Conservation (phyloP, 2,888 invertebrate species). For the Eutolmus rufibarbis region DNA sequence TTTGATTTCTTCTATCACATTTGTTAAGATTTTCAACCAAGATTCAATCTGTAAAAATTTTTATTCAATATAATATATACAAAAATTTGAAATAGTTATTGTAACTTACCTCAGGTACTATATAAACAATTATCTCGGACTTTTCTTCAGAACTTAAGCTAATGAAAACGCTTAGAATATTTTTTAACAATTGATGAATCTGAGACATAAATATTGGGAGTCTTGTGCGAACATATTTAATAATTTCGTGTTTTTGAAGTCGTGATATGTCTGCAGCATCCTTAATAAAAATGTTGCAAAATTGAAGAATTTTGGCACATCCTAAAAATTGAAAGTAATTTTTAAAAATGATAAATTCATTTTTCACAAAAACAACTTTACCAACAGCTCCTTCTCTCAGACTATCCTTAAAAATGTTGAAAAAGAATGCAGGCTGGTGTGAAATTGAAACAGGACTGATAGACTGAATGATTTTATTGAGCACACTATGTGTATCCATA, state of each 20-base stretch:
- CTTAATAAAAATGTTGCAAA: conserved; percentile 72
- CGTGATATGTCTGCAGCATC: conserved; percentile 69
- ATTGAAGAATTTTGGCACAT: conserved; percentile 66
- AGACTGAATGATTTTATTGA: conserved; percentile 69
- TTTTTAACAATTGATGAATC: conserved; percentile 68
- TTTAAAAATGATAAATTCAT: background rate
- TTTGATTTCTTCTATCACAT: conserved; percentile 68
- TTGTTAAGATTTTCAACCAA: conserved; percentile 68
- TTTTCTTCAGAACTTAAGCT: conserved; percentile 67
- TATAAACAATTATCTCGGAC: conserved; percentile 70
- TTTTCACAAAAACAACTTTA: conserved; percentile 51
- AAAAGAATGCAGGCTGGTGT: conserved; percentile 68
- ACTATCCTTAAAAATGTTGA: conserved; percentile 70
- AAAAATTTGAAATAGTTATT: background rate
- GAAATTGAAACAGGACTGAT: conserved; percentile 64
- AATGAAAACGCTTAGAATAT: conserved; percentile 68
- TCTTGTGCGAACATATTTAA: conserved; percentile 71
- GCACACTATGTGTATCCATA: conserved; percentile 70
- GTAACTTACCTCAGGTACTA: conserved; percentile 70
- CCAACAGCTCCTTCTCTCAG: conserved; percentile 70
- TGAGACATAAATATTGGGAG: conserved; percentile 73
- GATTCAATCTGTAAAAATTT: conserved; percentile 66
- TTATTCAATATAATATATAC: background rate
- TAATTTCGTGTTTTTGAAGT: conserved; percentile 72
- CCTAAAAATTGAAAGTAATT: conserved; percentile 54